Percentiles rank a stretch among this genome's conserved stretches.
phyloP scores from a whole-genome alignment of 2,888 invertebrate species.

The Xanthorhoe spadicearia region DNA sequence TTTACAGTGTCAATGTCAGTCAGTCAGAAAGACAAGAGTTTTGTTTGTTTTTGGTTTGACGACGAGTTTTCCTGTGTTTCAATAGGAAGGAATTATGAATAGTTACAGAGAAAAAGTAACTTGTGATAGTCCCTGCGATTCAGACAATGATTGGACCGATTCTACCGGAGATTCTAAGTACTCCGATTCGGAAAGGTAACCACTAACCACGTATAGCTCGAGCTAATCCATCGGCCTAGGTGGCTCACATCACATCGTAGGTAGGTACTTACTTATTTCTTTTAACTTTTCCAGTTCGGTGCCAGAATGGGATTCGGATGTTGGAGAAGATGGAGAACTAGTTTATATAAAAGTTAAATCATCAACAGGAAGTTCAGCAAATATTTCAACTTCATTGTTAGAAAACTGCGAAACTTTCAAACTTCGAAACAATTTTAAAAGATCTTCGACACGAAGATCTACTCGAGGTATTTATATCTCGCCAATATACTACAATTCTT shows the following conservation, averaged over 20 bases:
- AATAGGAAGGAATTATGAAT: constrained; percentile 52
- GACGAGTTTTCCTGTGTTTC: background rate
- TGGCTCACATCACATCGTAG: no score
- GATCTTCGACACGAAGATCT: constrained; percentile 73
- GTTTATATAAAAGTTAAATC: constrained; percentile 86
- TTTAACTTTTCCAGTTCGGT: constrained; percentile 78
- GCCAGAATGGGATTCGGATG: constrained; percentile 88
- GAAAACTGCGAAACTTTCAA: constrained; percentile 77
- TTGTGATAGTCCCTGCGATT: constrained; percentile 73
- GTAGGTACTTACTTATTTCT: constrained; percentile 45
- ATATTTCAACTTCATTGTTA: constrained; percentile 62
- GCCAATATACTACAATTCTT: background rate
- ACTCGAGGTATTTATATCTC: constrained; percentile 63
- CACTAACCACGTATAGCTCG: no score
- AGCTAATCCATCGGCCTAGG: no score
- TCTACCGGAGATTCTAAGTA: constrained; percentile 82
- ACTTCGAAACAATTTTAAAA: constrained; percentile 76
- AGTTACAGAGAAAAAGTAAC: constrained; percentile 59
- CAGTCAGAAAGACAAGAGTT: no score
- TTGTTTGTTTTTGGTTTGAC: background rate
- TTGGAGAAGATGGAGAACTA: constrained; percentile 87
- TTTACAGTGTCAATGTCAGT: no score
- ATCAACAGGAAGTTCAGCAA: constrained; percentile 44
- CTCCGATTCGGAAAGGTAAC: constrained; percentile 87
- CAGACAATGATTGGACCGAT: constrained; percentile 78